Conservation (phyloP, 2,113 vertebrate species). For the Silurus glanis region DNA sequence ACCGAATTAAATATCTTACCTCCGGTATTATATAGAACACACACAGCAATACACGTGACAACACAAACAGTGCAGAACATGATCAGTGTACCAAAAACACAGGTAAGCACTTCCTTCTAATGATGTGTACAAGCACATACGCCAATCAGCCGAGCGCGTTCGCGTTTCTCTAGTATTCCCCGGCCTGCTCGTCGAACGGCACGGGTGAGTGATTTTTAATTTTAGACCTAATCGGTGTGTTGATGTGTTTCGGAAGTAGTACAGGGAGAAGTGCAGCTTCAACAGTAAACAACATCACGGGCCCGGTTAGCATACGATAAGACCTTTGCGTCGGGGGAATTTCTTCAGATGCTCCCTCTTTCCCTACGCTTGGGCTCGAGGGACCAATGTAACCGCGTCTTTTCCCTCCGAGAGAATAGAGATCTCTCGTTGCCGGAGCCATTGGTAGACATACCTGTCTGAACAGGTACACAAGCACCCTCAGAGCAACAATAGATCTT, state of each 20-base stretch:
- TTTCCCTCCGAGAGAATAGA: slow-evolving; percentile 44
- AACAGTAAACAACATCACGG: slow-evolving; percentile 72
- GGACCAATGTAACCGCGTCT: slow-evolving; percentile 42
- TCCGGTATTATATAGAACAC: not conserved
- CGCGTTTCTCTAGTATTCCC: slow-evolving; percentile 58
- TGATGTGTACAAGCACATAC: not conserved
- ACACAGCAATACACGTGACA: not conserved
- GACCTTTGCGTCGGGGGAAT: slow-evolving; percentile 67
- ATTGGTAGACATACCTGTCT: slow-evolving; percentile 66
- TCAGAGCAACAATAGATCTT: slow-evolving; percentile 67
- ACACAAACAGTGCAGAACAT: not conserved
- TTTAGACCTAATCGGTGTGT: slow-evolving; percentile 70
- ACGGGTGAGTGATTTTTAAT: slow-evolving; percentile 72
- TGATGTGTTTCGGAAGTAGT: slow-evolving; percentile 66
- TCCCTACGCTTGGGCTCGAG: slow-evolving; percentile 60
- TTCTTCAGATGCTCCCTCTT: slow-evolving; percentile 62
- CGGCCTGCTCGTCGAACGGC: slow-evolving; percentile 61
- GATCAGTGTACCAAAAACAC: not conserved
- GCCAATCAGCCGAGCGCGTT: slow-evolving; percentile 47
- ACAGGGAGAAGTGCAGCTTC: slow-evolving; percentile 57
- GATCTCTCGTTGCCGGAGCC: slow-evolving; percentile 50
- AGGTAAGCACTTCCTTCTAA: not conserved
- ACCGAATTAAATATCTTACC: not conserved
- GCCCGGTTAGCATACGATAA: slow-evolving; percentile 71
- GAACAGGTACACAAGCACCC: slow-evolving; percentile 71